Percentiles rank a stretch among this genome's conserved stretches.
These are phyloP conservation scores for Deroptyus accipitrinus DNA, from an alignment of 2,113 vertebrate genomes.

Conservation along the genomic window DNA sequence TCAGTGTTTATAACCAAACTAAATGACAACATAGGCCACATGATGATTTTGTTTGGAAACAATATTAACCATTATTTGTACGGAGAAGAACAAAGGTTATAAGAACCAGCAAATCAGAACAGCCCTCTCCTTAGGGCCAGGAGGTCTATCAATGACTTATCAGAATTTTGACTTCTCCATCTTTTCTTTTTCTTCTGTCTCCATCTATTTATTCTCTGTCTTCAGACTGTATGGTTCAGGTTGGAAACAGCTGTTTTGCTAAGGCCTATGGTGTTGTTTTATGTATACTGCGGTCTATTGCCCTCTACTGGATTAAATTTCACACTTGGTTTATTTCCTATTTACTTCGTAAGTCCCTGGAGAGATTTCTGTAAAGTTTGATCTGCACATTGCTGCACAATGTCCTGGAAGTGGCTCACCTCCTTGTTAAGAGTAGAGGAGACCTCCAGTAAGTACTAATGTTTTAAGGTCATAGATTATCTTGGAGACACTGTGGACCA, in stretches of 20 bases:
- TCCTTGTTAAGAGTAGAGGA: not conserved
- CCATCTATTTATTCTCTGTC: not conserved
- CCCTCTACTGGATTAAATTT: conserved; percentile 47
- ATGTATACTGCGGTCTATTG: not conserved
- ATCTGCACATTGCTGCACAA: not conserved
- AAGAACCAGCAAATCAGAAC: not conserved
- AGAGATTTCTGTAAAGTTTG: not conserved
- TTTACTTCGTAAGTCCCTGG: not conserved
- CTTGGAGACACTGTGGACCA: rapidly evolving
- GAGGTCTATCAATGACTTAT: not conserved
- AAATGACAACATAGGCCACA: not conserved
- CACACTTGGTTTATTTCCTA: not conserved
- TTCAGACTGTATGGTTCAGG: not conserved
- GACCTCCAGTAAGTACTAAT: not conserved
- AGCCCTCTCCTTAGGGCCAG: not conserved
- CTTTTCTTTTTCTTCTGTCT: not conserved
- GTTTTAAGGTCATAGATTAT: not conserved
- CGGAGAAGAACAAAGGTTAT: not conserved
- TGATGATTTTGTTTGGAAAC: not conserved
- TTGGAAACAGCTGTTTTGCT: not conserved
- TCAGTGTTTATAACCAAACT: not conserved
- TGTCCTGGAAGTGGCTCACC: not conserved
- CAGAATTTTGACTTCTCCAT: not conserved
- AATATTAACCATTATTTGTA: not conserved
- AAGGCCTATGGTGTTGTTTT: not conserved